Evolutionary conservation across 2,797 vertebrate species (phyloP), one percentile per base, ranked within the genome.

Genomic region (Sebastes baramenuke): DNA sequence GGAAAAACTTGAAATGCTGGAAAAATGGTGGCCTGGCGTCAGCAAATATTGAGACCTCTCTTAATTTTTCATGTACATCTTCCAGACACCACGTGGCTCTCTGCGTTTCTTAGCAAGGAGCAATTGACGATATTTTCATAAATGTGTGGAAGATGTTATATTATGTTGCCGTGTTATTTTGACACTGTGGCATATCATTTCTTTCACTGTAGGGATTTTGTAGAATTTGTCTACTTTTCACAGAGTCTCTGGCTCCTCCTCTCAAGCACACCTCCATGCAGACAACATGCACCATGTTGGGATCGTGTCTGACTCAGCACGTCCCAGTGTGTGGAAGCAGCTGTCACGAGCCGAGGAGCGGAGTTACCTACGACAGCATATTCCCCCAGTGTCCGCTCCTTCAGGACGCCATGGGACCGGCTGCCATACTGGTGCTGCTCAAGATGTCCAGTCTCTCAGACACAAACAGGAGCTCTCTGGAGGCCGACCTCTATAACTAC

Each of bases 281-380:
- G 60, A 73, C 80, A 77, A 32, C 69, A 72, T 25, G 75, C 65
- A 59, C 73, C 73, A 59, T 70, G 65, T 72, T 38, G 66, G 69
- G 58, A 67, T 81, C 16, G 61, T 60, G 85, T 83, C 80, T 87
- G 87, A 92, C 81, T 92, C 86, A 89, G 84, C 61, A 3, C 14
- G 56, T 87, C 77, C 25, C 80, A 75, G 80, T 64, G 81, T 80
- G 86, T 84, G 71, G 84, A 79, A 84, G 89, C 92, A 93, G 85
- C 91, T 92, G 91, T 87, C 87, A 81, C 81, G 60, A 72, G 78
- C 62, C 0, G 54, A 79, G 65, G 52, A 83, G 46, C 70, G 46
- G 76, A 72, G 55, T 14, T 49, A 54, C 72, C 79, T 6, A 61
- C 2, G 13, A 73, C 70, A 64, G 77, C 59, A 81, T 73, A 73